These are phyloP conservation scores for Cacatua alba DNA, from an alignment of 2,113 vertebrate genomes.

Conservation along the genomic window DNA sequence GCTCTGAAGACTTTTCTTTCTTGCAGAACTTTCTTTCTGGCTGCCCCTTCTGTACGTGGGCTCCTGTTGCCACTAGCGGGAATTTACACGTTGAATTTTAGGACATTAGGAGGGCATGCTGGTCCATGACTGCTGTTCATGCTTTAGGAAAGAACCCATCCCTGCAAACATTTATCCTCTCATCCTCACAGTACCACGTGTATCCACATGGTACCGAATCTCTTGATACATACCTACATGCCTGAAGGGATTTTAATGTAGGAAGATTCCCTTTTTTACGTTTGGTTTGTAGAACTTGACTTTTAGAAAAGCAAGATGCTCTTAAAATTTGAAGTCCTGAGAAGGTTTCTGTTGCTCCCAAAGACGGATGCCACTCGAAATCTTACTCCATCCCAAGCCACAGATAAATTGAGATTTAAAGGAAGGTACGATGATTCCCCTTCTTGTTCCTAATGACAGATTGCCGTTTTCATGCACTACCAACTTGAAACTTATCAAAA, in stretches of 20 bases:
- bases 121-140: background rate
- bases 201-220: background rate
- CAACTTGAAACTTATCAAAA: background rate
- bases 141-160: background rate
- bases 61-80: background rate
- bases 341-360: background rate
- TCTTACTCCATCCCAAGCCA: background rate
- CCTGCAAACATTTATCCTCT: background rate
- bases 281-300: background rate
- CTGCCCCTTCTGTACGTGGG: background rate
- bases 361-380: background rate
- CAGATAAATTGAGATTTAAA: background rate
- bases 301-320: background rate
- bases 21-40: background rate
- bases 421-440: background rate
- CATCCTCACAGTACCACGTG: accelerated
- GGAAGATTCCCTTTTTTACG: background rate
- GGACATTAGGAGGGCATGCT: background rate
- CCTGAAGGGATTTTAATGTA: background rate
- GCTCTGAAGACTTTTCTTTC: background rate
- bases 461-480: background rate
- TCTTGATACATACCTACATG: background rate
- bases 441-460: background rate
- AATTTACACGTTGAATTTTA: background rate
- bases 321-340: background rate